Conservation (phyloP, 2,888 invertebrate species). For the Gortyna flavago region DNA sequence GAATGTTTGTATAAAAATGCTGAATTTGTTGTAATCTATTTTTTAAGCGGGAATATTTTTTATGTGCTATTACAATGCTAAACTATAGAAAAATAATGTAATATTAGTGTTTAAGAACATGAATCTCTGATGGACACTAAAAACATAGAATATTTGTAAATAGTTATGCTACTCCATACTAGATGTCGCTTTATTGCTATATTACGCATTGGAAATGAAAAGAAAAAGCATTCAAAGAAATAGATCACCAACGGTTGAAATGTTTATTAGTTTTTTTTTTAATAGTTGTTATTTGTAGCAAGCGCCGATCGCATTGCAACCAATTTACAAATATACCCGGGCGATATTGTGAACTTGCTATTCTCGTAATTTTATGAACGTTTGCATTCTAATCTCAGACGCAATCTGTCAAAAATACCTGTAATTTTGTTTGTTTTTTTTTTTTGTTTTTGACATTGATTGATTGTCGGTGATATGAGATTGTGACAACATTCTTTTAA, state of each 20-base stretch:
- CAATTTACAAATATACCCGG: background rate
- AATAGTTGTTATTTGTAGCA: background rate
- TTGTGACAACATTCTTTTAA: background rate
- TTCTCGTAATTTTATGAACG: background rate
- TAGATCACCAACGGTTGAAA: background rate
- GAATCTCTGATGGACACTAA: conserved; percentile 43
- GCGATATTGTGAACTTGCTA: background rate
- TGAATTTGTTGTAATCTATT: conserved; percentile 23
- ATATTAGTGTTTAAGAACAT: conserved; percentile 13
- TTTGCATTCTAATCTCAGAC: background rate
- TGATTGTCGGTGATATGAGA: background rate
- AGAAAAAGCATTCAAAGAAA: background rate
- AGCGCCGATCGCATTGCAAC: background rate
- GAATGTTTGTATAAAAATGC: conserved; percentile 30
- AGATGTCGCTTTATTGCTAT: conserved; percentile 33
- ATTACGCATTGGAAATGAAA: background rate
- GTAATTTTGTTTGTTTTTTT: background rate
- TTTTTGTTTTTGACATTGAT: background rate
- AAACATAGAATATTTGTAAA: conserved; percentile 21
- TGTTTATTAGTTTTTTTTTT: background rate
- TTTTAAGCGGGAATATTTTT: conserved; percentile 42
- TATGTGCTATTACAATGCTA: conserved; percentile 24
- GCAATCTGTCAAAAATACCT: background rate
- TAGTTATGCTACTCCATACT: conserved; percentile 32
- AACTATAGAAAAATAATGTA: conserved; percentile 1